These are phyloP conservation scores for Sepioteuthis lessoniana DNA, from an alignment of 2,888 invertebrate species.

Conservation along the genomic window DNA sequence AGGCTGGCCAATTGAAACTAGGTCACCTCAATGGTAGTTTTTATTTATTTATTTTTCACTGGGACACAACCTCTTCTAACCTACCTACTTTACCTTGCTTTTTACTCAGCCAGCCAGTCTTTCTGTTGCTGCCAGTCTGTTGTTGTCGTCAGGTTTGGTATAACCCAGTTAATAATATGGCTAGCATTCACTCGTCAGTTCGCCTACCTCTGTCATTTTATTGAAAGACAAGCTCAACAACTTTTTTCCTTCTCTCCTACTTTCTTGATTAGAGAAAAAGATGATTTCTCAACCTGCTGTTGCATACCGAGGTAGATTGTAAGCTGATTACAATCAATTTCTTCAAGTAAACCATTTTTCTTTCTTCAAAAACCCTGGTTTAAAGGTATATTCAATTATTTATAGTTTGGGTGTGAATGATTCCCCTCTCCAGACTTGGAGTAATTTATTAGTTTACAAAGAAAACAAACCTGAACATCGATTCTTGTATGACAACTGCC, in stretches of 20 bases:
- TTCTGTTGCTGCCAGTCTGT: not conserved
- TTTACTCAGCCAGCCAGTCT: not conserved
- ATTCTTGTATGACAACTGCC: no score
- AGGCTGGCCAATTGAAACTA: not conserved
- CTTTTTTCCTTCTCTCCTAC: not conserved
- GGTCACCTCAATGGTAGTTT: conserved; percentile 33
- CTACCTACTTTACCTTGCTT: not conserved
- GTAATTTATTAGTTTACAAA: no score
- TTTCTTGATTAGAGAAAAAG: not conserved
- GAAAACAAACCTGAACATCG: no score
- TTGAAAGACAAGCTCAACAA: not conserved
- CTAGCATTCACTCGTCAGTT: not conserved
- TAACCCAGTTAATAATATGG: conserved; percentile 33
- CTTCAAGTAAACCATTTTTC: not conserved
- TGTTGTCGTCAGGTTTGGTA: conserved; percentile 33
- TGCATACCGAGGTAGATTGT: not conserved
- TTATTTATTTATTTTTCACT: not conserved
- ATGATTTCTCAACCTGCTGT: not conserved
- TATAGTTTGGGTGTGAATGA: no score
- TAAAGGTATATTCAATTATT: not conserved
- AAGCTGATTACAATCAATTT: not conserved
- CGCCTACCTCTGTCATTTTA: not conserved
- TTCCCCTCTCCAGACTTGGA: no score
- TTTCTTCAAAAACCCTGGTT: not conserved
- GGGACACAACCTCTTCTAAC: not conserved